phyloP scores from a whole-genome alignment of 2,888 invertebrate species.

The Chaitophorus viminalis region DNA sequence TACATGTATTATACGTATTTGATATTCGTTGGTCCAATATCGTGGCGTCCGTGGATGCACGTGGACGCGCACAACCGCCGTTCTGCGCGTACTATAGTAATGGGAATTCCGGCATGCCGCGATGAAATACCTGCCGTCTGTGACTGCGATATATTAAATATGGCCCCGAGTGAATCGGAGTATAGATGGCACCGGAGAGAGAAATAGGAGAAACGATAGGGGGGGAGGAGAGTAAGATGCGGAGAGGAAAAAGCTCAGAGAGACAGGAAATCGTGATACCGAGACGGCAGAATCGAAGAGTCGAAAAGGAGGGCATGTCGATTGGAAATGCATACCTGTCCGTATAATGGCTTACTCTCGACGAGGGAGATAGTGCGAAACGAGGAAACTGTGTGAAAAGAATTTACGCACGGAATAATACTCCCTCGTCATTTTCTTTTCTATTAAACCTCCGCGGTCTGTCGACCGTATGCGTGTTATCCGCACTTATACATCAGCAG shows the following conservation, averaged over 20 bases:
- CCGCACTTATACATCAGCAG: too few species aligned
- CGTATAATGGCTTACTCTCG: not conserved
- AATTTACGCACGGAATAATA: not conserved
- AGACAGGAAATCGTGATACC: not conserved
- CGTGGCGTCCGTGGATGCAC: not conserved
- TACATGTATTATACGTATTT: not conserved
- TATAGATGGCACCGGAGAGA: not conserved
- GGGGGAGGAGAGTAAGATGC: not conserved
- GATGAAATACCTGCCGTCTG: not conserved
- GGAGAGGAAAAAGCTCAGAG: not conserved
- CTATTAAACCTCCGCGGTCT: not conserved
- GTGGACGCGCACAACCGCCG: too few species aligned
- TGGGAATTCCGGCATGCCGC: conserved; percentile 34
- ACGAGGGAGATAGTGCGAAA: not conserved
- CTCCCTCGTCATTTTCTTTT: conserved; percentile 2
- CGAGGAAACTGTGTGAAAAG: not conserved
- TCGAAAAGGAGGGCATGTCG: not conserved
- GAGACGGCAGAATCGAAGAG: not conserved
- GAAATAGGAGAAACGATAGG: not conserved
- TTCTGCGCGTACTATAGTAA: conserved; percentile 17
- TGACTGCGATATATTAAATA: conserved; percentile 13
- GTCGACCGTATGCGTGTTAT: not conserved
- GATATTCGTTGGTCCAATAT: not conserved
- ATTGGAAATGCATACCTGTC: conserved; percentile 12
- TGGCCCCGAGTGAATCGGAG: not conserved